A percentile compares a stretch with the other conserved stretches of the same genome.
Evolutionary conservation across 2,113 vertebrate genomes (phyloP).

Genomic region (Lepisosteus oculatus): DNA sequence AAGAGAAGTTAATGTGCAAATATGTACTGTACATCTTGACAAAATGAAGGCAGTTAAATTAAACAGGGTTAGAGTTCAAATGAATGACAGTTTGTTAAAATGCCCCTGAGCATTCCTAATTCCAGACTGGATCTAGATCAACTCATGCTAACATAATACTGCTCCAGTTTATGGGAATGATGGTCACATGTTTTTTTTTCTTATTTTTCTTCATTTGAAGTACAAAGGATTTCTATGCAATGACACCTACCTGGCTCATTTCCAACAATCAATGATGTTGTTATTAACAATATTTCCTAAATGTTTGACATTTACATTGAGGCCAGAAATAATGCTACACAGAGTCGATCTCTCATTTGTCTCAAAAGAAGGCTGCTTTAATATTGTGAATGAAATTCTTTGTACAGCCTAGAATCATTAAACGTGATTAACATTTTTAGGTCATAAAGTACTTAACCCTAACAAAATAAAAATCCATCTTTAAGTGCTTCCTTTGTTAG

Average conservation of each 20-base stretch:
- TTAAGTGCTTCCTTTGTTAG: constrained; percentile 12
- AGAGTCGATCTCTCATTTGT: neutral
- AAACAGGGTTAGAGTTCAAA: constrained; percentile 29
- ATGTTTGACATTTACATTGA: neutral
- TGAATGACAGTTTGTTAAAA: constrained; percentile 27
- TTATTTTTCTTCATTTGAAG: neutral
- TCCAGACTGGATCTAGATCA: constrained; percentile 9
- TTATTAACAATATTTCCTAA: neutral
- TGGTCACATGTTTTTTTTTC: constrained; percentile 10
- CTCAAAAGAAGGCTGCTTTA: neutral
- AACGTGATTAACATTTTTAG: constrained; percentile 20
- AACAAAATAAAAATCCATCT: constrained; percentile 19
- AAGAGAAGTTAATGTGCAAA: constrained; percentile 15
- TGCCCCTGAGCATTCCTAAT: constrained; percentile 8
- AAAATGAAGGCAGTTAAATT: constrained; percentile 17
- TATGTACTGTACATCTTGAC: constrained; percentile 13
- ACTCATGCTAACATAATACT: constrained; percentile 3
- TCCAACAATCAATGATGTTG: constrained; percentile 6
- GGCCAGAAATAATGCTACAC: neutral
- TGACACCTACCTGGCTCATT: neutral
- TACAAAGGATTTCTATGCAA: neutral
- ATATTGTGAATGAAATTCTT: constrained; percentile 15
- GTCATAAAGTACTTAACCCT: constrained; percentile 18
- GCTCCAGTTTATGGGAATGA: constrained; percentile 20
- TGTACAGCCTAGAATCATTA: constrained; percentile 8